Evolutionary conservation across 2,113 vertebrate genomes (phyloP), one percentile per base, ranked within the genome.

Genomic region (Ifrita kowaldi): DNA sequence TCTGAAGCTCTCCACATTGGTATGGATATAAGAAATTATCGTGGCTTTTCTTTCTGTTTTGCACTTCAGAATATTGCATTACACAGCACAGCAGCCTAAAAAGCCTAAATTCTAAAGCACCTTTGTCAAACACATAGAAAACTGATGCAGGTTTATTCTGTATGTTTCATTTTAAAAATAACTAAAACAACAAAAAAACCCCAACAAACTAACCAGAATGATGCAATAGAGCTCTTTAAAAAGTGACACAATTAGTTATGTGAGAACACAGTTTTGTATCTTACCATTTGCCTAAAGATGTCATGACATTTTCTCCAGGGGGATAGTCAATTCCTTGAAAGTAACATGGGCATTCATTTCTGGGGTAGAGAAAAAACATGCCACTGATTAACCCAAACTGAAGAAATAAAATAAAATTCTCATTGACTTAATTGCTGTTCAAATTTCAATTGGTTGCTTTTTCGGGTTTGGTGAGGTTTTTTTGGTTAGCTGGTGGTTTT

Each of bases 221-320:
- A 65, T 53, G 88, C 56, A 11, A 35, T 9, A 74, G 23, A 57
- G 7, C 16, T 74, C 42, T 50, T 73, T 13, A 37, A 67, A 84
- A 6, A 44, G 4, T 47, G 10, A 47, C 23, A 49, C 4, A 4
- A 19, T 16, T n/a, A 32, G 1, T n/a, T 21, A 52, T 2, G 4
- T 20, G 15, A 67, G 75, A 83, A 35, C 24, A 32, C 2, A 55
- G 27, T 20, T 53, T 56, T 23, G 3, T 50, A 16, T 78, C 99
- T 99, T 98, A 99, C 99, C 99, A 99, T 97, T 98, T 98, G 93
- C 99, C 99, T 96, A 99, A 98, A 92, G 99, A 99, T 4, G 98
- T 99, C 97, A 99, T 95, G 87, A 99, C 90, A 42, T 98, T 98
- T 94, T 99, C 99, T 94, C 99, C 99, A 5, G 99, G 98, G 8